phyloP scores from a whole-genome alignment of 37 sponge, comb jelly and placozoan genomes.

The Chondrosia reniformis region DNA sequence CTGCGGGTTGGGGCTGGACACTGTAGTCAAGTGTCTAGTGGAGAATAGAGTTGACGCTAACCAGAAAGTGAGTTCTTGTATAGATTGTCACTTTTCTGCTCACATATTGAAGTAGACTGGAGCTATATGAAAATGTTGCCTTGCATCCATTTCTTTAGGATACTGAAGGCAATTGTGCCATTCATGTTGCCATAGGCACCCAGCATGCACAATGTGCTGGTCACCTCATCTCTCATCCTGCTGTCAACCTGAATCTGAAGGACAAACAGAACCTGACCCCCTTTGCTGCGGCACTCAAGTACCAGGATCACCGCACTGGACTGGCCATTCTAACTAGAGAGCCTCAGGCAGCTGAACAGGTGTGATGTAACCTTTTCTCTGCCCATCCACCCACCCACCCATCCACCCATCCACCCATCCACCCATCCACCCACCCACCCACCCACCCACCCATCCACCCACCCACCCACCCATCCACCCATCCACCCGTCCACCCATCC shows the following conservation, averaged over 20 bases:
- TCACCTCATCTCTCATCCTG: constrained; percentile 76
- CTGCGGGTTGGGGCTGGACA: constrained; percentile 66
- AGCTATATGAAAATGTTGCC: background rate
- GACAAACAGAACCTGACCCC: constrained; percentile 75
- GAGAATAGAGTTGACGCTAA: constrained; percentile 81
- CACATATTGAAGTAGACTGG: constrained; percentile 3
- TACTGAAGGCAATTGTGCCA: constrained; percentile 58
- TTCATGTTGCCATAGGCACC: constrained; percentile 83
- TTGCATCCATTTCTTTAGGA: constrained; percentile 46
- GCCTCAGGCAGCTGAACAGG: constrained; percentile 89
- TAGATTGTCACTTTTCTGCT: background rate
- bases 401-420: background rate
- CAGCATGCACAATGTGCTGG: constrained; percentile 66
- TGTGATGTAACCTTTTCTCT: background rate
- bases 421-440: background rate
- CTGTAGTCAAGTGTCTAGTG: constrained; percentile 79
- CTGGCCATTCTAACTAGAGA: constrained; percentile 75
- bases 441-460: background rate
- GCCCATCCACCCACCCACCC: background rate
- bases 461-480: background rate
- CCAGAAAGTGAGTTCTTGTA: constrained; percentile 42
- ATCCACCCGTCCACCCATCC: background rate
- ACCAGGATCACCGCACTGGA: constrained; percentile 78
- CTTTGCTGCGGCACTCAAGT: constrained; percentile 80
- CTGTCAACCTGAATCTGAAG: constrained; percentile 68